Conservation (phyloP, 2,113 vertebrate species). For the Pseudopodoces humilis region DNA sequence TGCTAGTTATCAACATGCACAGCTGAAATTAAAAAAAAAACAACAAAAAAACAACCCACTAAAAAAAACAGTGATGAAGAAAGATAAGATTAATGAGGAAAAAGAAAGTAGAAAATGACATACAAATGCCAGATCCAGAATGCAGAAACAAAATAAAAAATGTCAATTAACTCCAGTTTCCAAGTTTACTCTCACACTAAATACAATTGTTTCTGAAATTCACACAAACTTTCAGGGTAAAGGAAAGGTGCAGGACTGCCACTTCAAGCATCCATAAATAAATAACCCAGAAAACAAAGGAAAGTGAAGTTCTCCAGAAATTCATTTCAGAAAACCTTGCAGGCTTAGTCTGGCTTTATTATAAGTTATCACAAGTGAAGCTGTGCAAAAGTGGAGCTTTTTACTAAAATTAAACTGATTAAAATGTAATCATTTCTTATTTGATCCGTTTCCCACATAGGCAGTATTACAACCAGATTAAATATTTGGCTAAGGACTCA, state of each 20-base stretch:
- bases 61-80: background rate
- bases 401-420: background rate
- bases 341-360: background rate
- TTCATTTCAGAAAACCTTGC: background rate
- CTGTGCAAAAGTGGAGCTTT: background rate
- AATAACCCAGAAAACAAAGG: background rate
- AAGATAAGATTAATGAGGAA: background rate
- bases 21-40: background rate
- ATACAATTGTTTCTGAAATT: background rate
- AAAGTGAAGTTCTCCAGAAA: background rate
- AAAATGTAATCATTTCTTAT: background rate
- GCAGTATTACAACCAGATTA: background rate
- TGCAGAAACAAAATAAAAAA: background rate
- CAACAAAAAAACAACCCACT: background rate
- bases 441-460: background rate
- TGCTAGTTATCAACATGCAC: accelerated
- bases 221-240: background rate
- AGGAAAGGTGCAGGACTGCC: background rate
- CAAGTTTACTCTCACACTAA: background rate
- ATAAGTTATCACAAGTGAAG: background rate
- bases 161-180: background rate
- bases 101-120: background rate
- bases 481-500: background rate
- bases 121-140: accelerated
- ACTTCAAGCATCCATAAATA: background rate